These are phyloP conservation scores for Euplagia quadripunctaria DNA, from an alignment of 2,888 invertebrate genomes.

Conservation along the genomic window DNA sequence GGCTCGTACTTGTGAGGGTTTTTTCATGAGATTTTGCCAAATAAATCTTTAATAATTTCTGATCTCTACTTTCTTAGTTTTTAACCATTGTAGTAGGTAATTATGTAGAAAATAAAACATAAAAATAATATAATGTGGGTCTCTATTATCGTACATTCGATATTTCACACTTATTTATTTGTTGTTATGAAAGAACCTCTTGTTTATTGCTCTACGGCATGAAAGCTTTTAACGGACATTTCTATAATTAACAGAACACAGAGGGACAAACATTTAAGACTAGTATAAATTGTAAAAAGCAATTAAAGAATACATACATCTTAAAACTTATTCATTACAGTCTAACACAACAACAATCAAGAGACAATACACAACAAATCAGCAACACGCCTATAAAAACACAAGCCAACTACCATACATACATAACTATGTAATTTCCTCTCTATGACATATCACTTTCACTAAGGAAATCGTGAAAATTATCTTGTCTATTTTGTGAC, in stretches of 20 bases:
- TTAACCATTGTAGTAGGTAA: background rate
- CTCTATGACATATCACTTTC: constrained; percentile 57
- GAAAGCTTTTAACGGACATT: background rate
- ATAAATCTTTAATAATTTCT: background rate
- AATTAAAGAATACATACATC: background rate
- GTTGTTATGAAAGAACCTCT: background rate
- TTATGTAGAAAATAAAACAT: too few relatives aligned
- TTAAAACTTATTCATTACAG: background rate
- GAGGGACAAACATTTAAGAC: background rate
- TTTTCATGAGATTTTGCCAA: background rate
- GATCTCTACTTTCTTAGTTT: background rate
- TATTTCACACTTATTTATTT: background rate
- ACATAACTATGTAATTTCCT: constrained; percentile 41
- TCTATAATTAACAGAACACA: background rate
- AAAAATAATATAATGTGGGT: too few relatives aligned
- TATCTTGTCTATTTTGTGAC: constrained; percentile 49
- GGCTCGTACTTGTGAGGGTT: too few relatives aligned
- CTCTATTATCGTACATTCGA: too few relatives aligned
- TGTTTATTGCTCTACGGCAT: background rate
- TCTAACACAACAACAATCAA: background rate
- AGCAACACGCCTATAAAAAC: constrained; percentile 19
- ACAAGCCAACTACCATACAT: constrained; percentile 21
- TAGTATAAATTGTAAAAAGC: background rate
- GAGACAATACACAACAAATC: background rate
- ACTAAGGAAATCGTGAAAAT: constrained; percentile 58